A percentile compares a stretch with the other conserved stretches of the same genome.
Evolutionary conservation across 2,888 invertebrate species (phyloP).

Genomic region (Amphipoea lucens): DNA sequence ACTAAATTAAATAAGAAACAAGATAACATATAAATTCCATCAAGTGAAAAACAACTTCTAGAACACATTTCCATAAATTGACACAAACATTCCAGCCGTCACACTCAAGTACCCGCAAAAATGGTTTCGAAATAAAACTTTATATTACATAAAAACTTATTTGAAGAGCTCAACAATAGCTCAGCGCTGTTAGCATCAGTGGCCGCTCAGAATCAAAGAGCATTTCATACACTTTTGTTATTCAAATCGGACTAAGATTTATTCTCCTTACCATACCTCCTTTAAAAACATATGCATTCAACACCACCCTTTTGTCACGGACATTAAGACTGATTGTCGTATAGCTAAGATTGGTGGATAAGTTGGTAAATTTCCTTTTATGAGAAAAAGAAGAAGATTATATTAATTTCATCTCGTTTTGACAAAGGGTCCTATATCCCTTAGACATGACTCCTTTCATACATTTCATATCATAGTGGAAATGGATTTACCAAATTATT

Average conservation of each 20-base stretch:
- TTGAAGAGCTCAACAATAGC: conserved; percentile 54
- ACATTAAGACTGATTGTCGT: conserved; percentile 20
- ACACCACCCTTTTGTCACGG: accelerated
- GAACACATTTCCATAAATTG: conserved; percentile 30
- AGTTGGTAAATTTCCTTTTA: conserved; percentile 52
- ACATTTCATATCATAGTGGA: conserved; percentile 57
- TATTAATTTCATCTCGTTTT: conserved; percentile 67
- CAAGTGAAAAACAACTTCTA: neutral
- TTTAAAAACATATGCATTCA: conserved; percentile 22
- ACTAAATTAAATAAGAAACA: neutral
- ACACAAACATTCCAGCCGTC: conserved; percentile 24
- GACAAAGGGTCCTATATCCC: conserved; percentile 61
- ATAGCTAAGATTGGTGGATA: neutral
- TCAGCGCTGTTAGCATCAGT: conserved; percentile 53
- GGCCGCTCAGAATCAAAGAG: conserved; percentile 63
- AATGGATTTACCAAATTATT: conserved; percentile 63
- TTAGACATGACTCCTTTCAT: conserved; percentile 61
- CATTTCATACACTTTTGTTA: conserved; percentile 67
- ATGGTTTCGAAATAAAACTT: conserved; percentile 54
- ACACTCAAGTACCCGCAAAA: conserved; percentile 38
- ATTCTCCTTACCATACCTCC: conserved; percentile 56
- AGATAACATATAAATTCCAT: neutral
- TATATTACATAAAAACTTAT: conserved; percentile 60
- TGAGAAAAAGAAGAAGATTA: conserved; percentile 63
- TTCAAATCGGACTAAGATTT: conserved; percentile 67